Conservation (phyloP, 2,797 vertebrate genomes). For the Poecile montanus region DNA sequence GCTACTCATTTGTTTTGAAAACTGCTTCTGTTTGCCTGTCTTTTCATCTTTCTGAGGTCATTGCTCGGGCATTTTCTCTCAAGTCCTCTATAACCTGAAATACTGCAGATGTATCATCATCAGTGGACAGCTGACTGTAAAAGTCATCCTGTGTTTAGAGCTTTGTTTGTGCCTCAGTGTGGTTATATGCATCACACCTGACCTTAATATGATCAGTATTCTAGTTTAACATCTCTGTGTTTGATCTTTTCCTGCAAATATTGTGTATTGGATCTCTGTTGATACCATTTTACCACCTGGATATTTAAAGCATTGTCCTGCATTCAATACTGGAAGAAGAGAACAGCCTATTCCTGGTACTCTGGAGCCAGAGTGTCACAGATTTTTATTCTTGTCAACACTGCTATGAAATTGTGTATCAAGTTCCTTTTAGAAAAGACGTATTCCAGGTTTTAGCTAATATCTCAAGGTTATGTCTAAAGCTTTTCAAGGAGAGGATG, state of each 20-base stretch:
- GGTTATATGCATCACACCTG: neutral
- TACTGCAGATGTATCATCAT: neutral
- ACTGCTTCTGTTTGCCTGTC: neutral
- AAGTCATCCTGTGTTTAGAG: neutral
- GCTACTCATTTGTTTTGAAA: fast-evolving
- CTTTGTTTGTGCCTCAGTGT: neutral
- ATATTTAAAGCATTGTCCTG: neutral
- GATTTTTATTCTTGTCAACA: neutral
- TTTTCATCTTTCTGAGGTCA: neutral
- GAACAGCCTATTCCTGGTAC: neutral
- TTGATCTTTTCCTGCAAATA: neutral
- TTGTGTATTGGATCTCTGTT: neutral
- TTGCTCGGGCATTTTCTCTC: neutral
- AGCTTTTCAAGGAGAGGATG: neutral
- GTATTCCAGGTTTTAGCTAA: neutral
- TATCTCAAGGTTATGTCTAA: neutral
- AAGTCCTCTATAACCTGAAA: neutral
- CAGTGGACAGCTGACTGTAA: neutral
- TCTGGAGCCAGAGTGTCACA: neutral
- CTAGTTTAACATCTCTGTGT: neutral
- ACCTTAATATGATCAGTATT: neutral
- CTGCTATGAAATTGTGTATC: neutral
- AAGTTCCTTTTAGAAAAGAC: neutral
- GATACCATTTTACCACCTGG: neutral
- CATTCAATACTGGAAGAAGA: fast-evolving